Conservation (phyloP, 1,140 invertebrate species). For the Caenorhabditis briggsae region DNA sequence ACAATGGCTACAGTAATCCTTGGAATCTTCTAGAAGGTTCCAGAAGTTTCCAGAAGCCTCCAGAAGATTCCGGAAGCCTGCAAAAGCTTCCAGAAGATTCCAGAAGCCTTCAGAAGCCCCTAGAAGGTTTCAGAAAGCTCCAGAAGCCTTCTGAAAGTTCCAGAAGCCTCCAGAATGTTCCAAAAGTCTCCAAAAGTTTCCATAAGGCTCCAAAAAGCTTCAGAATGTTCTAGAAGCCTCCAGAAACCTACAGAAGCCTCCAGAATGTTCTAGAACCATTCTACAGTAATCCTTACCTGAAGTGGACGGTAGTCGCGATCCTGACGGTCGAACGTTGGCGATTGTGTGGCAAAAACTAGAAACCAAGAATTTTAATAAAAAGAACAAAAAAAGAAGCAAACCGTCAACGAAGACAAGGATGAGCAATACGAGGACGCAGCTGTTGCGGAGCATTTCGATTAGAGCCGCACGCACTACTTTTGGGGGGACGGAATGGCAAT, state of each 20-base stretch:
- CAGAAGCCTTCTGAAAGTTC: no score
- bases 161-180: no score
- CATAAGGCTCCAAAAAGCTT: neutral
- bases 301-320: slow-evolving; percentile 72
- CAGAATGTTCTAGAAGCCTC: neutral
- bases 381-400: neutral
- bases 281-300: slow-evolving; percentile 64
- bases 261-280: neutral
- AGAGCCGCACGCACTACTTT: neutral
- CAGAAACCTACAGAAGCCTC: neutral
- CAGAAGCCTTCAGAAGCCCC: neutral
- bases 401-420: slow-evolving; percentile 54
- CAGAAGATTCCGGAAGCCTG: neutral
- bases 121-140: no score
- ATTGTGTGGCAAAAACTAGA: slow-evolving; percentile 55
- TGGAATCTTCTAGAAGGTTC: no score
- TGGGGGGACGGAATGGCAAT: neutral
- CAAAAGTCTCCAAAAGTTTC: no score
- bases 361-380: neutral
- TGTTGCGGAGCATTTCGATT: slow-evolving; percentile 54
- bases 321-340: slow-evolving; percentile 66
- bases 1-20: neutral
- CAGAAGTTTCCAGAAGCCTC: no score
- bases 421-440: slow-evolving; percentile 57
- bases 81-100: neutral